Percentiles rank a stretch among this genome's conserved stretches.
These are phyloP conservation scores for Cryptus armator DNA, from an alignment of 2,888 invertebrate genomes.

Conservation along the genomic window DNA sequence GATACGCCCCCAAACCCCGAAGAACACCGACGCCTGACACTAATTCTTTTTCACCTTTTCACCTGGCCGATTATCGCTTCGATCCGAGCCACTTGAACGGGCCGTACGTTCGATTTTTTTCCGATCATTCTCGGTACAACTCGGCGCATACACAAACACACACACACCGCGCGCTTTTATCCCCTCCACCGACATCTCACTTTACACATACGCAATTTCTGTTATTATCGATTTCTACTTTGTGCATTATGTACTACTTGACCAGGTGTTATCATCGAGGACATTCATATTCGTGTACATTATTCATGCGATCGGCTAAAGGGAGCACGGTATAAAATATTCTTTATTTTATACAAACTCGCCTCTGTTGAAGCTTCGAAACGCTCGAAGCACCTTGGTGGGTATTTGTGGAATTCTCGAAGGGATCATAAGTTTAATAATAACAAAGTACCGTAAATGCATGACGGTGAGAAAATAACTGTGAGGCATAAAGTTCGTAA, in stretches of 20 bases:
- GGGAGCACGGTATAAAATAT: not conserved
- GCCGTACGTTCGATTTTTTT: constrained; percentile 19
- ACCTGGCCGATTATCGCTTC: constrained; percentile 57
- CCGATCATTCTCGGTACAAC: constrained; percentile 27
- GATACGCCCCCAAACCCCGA: not conserved
- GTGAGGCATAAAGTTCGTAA: not conserved
- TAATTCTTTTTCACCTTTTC: constrained; percentile 63
- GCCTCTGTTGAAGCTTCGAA: not conserved
- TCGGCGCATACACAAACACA: too few species aligned
- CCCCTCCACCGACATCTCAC: constrained; percentile 3
- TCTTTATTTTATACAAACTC: not conserved
- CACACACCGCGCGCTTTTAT: not conserved
- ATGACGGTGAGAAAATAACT: not conserved
- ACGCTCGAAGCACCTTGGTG: not conserved
- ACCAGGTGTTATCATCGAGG: constrained; percentile 36
- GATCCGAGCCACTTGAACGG: constrained; percentile 40
- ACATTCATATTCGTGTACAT: constrained; percentile 12
- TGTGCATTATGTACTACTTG: constrained; percentile 35
- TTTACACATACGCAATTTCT: not conserved
- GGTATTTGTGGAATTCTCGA: not conserved
- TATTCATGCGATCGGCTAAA: constrained; percentile 25
- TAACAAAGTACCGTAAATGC: not conserved
- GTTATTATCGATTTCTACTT: constrained; percentile 46
- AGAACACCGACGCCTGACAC: constrained; percentile 35
- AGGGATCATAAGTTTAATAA: not conserved